These are phyloP conservation scores for Perodicticus potto DNA, from an alignment of 2,797 vertebrate species.

Conservation along the genomic window DNA sequence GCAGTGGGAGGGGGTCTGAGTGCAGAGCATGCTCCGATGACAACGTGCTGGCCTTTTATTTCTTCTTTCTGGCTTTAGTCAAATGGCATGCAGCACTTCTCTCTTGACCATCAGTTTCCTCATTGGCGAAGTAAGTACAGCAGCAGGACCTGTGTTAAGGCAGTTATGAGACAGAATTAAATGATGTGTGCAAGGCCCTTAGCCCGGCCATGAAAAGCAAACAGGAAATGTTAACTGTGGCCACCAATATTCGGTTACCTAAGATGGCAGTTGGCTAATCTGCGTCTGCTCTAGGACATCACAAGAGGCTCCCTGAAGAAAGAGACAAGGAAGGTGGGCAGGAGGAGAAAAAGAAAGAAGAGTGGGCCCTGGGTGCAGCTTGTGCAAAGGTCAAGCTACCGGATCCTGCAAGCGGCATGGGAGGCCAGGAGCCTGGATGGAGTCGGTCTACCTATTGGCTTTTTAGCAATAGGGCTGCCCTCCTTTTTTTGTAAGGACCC, in stretches of 20 bases:
- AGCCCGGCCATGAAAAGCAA: fast-evolving
- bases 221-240: fast-evolving
- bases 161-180: neutral
- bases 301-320: neutral
- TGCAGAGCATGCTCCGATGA: fast-evolving
- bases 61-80: neutral
- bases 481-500: neutral
- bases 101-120: neutral
- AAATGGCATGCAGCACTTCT: neutral
- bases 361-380: fast-evolving
- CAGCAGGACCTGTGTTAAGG: fast-evolving
- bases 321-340: neutral
- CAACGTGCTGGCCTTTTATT: neutral
- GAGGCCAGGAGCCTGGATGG: too few relatives aligned
- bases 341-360: neutral
- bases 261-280: neutral
- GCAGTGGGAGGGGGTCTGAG: fast-evolving
- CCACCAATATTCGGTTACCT: fast-evolving
- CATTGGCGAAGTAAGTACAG: neutral
- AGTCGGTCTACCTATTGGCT: neutral
- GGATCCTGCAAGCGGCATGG: fast-evolving
- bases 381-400: fast-evolving
- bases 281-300: fast-evolving
- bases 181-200: fast-evolving
- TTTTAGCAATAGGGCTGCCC: fast-evolving